These are phyloP conservation scores for Salpingus planirostris DNA, from an alignment of 2,888 invertebrate species.

Conservation along the genomic window DNA sequence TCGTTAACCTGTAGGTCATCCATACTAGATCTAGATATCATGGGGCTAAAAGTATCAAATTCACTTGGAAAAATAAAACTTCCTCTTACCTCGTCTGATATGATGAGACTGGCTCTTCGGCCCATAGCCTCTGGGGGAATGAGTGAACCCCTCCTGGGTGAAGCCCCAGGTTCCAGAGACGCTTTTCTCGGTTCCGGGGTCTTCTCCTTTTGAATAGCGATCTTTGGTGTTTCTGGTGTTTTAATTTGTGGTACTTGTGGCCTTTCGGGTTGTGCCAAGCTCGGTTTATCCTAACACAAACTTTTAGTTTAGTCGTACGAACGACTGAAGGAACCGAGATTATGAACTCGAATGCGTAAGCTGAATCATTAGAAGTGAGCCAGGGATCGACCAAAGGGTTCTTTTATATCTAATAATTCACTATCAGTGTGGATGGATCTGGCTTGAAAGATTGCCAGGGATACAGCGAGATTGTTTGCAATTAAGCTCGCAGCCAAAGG, in stretches of 20 bases:
- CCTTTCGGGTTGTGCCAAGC: conserved; percentile 19
- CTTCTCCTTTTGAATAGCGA: conserved; percentile 78
- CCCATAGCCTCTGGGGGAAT: conserved; percentile 82
- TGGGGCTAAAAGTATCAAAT: conserved; percentile 1
- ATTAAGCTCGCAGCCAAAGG: conserved; percentile 8
- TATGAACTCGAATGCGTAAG: too few species aligned
- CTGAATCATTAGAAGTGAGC: conserved; percentile 16
- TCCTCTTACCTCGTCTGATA: conserved; percentile 83
- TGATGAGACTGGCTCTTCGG: conserved; percentile 81
- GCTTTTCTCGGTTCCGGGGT: conserved; percentile 63
- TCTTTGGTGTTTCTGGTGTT: conserved; percentile 69
- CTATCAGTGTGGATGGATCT: conserved; percentile 17
- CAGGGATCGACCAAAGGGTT: conserved; percentile 17
- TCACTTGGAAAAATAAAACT: conserved; percentile 3
- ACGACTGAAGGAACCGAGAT: conserved; percentile 5
- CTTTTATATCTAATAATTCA: conserved; percentile 17
- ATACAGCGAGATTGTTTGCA: conserved; percentile 13
- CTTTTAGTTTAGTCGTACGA: conserved; percentile 6
- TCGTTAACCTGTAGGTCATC: conserved; percentile 7
- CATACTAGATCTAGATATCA: conserved; percentile 5
- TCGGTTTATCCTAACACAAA: conserved; percentile 13
- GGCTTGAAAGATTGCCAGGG: conserved; percentile 21
- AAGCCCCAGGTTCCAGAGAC: conserved; percentile 46
- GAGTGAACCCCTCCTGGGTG: conserved; percentile 70
- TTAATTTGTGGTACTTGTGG: conserved; percentile 58